Conservation (phyloP, 2,113 vertebrate species). For the Anguilla rostrata region DNA sequence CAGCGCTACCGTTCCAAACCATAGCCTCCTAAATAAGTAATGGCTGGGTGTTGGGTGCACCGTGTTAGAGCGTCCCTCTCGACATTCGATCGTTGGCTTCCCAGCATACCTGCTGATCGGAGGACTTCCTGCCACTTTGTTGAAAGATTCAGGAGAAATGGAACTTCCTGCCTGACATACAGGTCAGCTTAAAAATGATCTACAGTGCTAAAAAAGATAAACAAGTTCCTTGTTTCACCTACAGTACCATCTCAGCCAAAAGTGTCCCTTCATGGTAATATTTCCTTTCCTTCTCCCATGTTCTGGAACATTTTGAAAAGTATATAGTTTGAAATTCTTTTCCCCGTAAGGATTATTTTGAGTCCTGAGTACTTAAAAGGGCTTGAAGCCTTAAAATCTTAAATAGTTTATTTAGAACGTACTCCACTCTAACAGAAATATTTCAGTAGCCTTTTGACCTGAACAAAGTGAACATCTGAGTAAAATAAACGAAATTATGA, state of each 20-base stretch:
- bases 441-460: background rate
- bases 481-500: background rate
- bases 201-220: background rate
- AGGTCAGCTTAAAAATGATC: background rate
- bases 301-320: background rate
- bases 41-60: conserved; percentile 67
- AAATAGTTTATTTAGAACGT: background rate
- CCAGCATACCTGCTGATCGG: conserved; percentile 39
- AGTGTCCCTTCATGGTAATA: background rate
- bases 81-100: conserved; percentile 56
- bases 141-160: conserved; percentile 53
- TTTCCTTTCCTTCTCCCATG: background rate
- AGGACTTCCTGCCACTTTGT: conserved; percentile 45
- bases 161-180: conserved; percentile 42
- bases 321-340: background rate
- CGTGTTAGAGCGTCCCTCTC: conserved; percentile 52
- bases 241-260: background rate
- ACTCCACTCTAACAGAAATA: background rate
- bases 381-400: background rate
- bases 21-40: conserved; percentile 78
- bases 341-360: background rate
- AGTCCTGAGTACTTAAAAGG: background rate
- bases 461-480: background rate
- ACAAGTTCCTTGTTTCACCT: background rate
- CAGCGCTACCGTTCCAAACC: conserved; percentile 51